Evolutionary conservation across 2,797 vertebrate species (phyloP), one percentile per base, ranked within the genome.

Genomic region (Selene dorsalis): DNA sequence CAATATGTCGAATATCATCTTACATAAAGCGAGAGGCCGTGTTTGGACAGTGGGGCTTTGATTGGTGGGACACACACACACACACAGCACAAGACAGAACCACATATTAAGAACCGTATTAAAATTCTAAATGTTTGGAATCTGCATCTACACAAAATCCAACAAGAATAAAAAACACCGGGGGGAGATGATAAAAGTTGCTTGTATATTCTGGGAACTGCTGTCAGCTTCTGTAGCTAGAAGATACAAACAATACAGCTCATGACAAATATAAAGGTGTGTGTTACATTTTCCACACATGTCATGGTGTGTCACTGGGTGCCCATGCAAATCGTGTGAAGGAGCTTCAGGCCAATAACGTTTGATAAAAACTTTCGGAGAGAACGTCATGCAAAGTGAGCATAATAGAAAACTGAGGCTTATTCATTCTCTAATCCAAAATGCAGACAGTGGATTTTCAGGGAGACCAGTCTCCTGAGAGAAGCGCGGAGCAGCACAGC

Each of bases 351-450:
- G 41, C 72, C 70, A 72, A 79, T 68, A 60, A 55, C 24, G 30
- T 56, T n/a, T 0, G 66, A 88, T 87, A 84, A 77, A 66, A 73
- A 18, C 24, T 47, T 73, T 73, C 52, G 16, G 52, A 43, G 50
- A 60, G 77, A 72, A 38, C 66, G 1, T 65, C 76, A 90, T 90
- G 90, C 80, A 90, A 87, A 89, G 70, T 24, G 50, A 62, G 73
- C 8, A 60, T 32, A 53, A 62, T 1, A 71, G 30, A 57, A 77
- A 83, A 71, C 26, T 55, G 75, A 83, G 50, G 57, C 65, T 57
- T n/a, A 80, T 28, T 66, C 67, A 61, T 48, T 66, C 17, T 24
- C 47, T 62, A 41, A 66, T 75, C 39, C 32, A 48, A 20, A 43
- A 66, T 63, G 41, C 73, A 69, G 77, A 14, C 30, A 6, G 56